Evolutionary conservation across 2,888 invertebrate species (phyloP).

Genomic region (Brachypterus glaber): DNA sequence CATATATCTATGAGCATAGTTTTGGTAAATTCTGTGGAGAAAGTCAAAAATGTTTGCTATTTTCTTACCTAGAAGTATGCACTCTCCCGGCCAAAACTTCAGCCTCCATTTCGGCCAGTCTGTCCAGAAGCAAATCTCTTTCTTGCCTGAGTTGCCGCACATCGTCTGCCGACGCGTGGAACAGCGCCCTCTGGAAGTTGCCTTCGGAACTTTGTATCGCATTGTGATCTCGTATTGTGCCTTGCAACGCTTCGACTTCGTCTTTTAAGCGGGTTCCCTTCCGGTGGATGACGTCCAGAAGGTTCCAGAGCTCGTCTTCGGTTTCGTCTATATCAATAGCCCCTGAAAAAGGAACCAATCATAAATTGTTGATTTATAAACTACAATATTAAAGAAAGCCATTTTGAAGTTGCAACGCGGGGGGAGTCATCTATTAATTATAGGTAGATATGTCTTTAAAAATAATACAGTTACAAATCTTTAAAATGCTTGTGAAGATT

Average conservation of each 20-base stretch:
- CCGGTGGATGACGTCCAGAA: constrained; percentile 77
- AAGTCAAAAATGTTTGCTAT: no score
- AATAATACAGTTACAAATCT: no score
- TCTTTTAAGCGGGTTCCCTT: constrained; percentile 55
- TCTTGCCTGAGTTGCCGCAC: constrained; percentile 58
- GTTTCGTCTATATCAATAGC: constrained; percentile 42
- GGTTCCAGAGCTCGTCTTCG: constrained; percentile 72
- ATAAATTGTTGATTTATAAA: no score
- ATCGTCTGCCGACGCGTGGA: constrained; percentile 44
- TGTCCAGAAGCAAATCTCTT: constrained; percentile 64
- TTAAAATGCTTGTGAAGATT: no score
- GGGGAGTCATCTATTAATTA: no score
- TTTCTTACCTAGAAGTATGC: constrained; percentile 53
- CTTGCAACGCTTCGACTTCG: constrained; percentile 45
- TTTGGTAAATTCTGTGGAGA: no score
- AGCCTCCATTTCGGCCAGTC: constrained; percentile 68
- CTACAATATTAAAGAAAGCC: no score
- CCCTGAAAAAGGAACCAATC: constrained; percentile 34
- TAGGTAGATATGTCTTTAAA: no score
- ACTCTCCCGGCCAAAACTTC: constrained; percentile 58
- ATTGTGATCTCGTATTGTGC: constrained; percentile 28
- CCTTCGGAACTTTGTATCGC: constrained; percentile 24
- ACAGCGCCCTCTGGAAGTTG: constrained; percentile 35
- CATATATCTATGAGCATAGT: no score
- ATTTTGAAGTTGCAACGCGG: no score